phyloP scores from a whole-genome alignment of 2,888 invertebrate species.

The Limnephilus marmoratus region DNA sequence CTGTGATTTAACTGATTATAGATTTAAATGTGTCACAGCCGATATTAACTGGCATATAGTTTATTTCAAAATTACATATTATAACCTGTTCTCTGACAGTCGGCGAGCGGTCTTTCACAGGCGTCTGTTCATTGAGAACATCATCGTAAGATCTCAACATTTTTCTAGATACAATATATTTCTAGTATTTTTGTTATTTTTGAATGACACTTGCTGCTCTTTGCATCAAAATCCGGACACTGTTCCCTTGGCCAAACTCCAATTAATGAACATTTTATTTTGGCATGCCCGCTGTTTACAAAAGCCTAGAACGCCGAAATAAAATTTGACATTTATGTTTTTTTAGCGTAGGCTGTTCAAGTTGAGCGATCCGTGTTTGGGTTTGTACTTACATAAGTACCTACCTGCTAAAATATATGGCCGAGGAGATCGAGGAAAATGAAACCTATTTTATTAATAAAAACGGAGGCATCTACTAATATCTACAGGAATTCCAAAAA shows the following conservation, averaged over 20 bases:
- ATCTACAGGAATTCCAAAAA: no score
- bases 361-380: no score
- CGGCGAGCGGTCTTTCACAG: constrained; percentile 54
- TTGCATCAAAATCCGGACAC: neutral
- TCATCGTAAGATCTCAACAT: constrained; percentile 61
- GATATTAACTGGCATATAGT: neutral
- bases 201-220: constrained; percentile 9
- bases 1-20: neutral
- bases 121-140: constrained; percentile 43
- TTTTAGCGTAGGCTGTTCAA: neutral
- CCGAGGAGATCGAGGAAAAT: no score
- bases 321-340: constrained; percentile 15
- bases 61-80: constrained; percentile 68
- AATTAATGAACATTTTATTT: constrained; percentile 34
- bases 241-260: constrained; percentile 16
- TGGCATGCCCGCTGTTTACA: constrained; percentile 29
- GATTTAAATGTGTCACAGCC: neutral
- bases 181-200: neutral
- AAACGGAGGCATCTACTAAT: no score
- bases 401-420: no score
- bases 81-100: constrained; percentile 62
- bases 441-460: no score
- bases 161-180: constrained; percentile 2
- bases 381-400: no score
- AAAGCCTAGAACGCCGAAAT: neutral